phyloP scores from a whole-genome alignment of 2,797 vertebrate species.

The Mionectes olivaceus region DNA sequence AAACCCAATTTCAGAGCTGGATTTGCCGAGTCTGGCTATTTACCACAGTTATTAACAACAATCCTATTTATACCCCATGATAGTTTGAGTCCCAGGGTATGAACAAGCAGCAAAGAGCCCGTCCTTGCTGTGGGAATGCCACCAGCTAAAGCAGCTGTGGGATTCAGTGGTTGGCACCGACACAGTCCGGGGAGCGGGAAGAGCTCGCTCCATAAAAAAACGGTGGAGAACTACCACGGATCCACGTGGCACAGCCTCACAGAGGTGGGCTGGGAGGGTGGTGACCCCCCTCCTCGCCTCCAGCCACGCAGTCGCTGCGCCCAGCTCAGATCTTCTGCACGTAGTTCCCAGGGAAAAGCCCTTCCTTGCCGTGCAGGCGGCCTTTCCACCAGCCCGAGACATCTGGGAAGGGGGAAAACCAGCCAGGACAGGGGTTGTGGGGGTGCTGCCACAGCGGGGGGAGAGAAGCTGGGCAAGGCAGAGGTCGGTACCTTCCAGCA shows the following conservation, averaged over 20 bases:
- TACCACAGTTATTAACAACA: neutral
- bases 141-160: accelerated
- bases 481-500: slow-evolving; percentile 84
- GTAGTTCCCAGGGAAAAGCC: slow-evolving; percentile 96
- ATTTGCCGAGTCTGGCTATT: neutral
- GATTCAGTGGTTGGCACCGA: accelerated
- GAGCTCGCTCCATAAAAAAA: accelerated
- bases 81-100: neutral
- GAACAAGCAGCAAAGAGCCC: neutral
- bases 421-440: accelerated
- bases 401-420: slow-evolving; percentile 75
- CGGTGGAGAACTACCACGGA: accelerated
- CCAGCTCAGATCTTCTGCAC: slow-evolving; percentile 92
- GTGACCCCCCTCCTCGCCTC: neutral
- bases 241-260: neutral
- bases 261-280: neutral
- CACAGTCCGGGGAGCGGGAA: accelerated
- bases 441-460: neutral
- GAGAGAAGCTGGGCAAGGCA: neutral
- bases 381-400: slow-evolving; percentile 96
- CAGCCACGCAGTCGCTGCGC: accelerated
- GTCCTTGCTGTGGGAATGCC: neutral
- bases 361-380: slow-evolving; percentile 87
- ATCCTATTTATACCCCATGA: neutral
- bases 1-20: neutral